Evolutionary conservation across 2,797 vertebrate species (phyloP).

Genomic region (Ptychadena robeensis): DNA sequence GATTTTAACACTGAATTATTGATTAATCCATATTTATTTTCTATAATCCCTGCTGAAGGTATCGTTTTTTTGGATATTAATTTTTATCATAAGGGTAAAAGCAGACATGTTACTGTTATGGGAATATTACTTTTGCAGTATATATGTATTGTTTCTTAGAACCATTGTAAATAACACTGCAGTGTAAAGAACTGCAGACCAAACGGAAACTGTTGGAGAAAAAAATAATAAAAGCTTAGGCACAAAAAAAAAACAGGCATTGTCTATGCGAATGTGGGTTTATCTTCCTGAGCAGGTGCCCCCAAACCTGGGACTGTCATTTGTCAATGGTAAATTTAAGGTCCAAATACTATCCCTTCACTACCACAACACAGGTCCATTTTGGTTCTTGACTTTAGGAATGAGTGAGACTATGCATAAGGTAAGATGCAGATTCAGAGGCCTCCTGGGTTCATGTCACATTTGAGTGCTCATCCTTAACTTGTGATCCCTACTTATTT

Average conservation of each 20-base stretch:
- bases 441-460: too few relatives aligned
- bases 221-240: not conserved
- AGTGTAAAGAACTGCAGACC: not conserved
- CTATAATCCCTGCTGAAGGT: slow-evolving; percentile 41
- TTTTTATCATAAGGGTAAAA: slow-evolving; percentile 24
- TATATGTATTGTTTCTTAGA: slow-evolving; percentile 60
- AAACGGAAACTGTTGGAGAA: not conserved
- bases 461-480: too few relatives aligned
- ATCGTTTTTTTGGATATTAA: slow-evolving; percentile 38
- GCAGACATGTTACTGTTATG: slow-evolving; percentile 25
- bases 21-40: slow-evolving; percentile 60
- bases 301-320: not conserved
- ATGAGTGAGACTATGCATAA: not conserved
- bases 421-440: too few relatives aligned
- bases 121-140: slow-evolving; percentile 35
- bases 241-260: too few relatives aligned
- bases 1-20: slow-evolving; percentile 51
- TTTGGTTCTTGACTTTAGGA: too few relatives aligned
- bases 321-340: too few relatives aligned
- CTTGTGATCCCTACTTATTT: too few relatives aligned
- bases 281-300: not conserved
- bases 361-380: not conserved
- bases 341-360: not conserved
- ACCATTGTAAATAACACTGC: slow-evolving; percentile 32
- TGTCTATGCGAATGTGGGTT: not conserved